Conservation (phyloP, 2,888 invertebrate genomes). For the Bombylius major region DNA sequence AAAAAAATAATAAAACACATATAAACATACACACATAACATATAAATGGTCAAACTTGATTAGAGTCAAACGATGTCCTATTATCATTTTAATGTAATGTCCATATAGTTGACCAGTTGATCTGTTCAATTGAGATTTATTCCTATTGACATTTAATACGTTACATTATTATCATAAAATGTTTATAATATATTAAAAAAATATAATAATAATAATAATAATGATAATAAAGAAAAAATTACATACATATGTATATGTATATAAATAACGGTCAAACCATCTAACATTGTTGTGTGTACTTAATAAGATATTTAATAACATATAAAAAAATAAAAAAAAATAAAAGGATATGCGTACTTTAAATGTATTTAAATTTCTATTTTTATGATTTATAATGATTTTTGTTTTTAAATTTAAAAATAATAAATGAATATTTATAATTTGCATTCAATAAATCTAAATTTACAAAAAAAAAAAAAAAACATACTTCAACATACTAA, state of each 20-base stretch:
- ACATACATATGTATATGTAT: not conserved
- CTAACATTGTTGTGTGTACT: not conserved
- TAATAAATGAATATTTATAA: no score
- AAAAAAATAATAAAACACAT: not conserved
- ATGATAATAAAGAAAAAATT: not conserved
- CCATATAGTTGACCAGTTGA: constrained; percentile 12
- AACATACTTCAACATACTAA: no score
- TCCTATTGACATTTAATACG: not conserved
- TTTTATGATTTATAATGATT: no score
- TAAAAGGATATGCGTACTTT: no score
- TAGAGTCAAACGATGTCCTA: constrained; percentile 15
- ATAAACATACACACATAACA: not conserved
- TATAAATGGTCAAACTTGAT: constrained; percentile 13
- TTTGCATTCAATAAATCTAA: no score
- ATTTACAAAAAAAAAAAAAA: no score
- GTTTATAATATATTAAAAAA: not conserved
- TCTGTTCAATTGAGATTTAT: not conserved
- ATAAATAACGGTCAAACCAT: not conserved
- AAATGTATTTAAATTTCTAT: no score
- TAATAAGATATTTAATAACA: no score
- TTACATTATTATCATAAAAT: not conserved
- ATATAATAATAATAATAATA: not conserved
- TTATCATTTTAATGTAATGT: constrained; percentile 36
- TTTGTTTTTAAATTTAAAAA: no score
- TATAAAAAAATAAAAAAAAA: no score